Evolutionary conservation across 2,113 vertebrate species (phyloP).

Genomic region (Ardeotis arabs): DNA sequence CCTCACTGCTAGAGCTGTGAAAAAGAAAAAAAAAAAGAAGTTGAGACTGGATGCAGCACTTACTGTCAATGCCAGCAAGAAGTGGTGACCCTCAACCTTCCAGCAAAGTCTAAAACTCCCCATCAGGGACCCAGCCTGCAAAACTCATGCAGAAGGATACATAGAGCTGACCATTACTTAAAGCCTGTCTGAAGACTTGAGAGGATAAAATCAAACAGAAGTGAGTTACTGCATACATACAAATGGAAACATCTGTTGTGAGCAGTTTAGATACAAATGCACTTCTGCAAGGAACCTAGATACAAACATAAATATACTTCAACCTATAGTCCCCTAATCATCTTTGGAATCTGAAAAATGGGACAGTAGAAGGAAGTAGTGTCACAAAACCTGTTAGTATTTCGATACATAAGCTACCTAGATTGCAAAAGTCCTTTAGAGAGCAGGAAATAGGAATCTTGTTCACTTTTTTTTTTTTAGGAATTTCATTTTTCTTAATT

Average conservation of each 20-base stretch:
- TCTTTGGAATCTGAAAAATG: neutral
- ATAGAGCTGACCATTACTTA: neutral
- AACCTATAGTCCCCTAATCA: neutral
- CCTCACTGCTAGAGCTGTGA: neutral
- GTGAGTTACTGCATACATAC: neutral
- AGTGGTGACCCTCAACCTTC: neutral
- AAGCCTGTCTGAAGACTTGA: neutral
- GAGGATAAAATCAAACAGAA: neutral
- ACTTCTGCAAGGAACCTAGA: neutral
- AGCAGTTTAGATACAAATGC: neutral
- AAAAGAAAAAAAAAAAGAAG: neutral
- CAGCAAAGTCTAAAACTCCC: neutral
- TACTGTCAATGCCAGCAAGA: neutral
- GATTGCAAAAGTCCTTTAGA: neutral
- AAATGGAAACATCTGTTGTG: neutral
- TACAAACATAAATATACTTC: neutral
- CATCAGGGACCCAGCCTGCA: neutral
- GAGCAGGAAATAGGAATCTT: neutral
- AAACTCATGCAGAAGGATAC: neutral
- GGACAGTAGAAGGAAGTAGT: neutral
- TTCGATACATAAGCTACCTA: neutral
- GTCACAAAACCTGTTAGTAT: neutral
- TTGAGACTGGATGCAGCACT: neutral
- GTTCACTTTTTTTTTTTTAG: neutral
- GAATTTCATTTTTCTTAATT: neutral